These are phyloP conservation scores for Scortum barcoo DNA, from an alignment of 2,113 vertebrate genomes.

Conservation along the genomic window DNA sequence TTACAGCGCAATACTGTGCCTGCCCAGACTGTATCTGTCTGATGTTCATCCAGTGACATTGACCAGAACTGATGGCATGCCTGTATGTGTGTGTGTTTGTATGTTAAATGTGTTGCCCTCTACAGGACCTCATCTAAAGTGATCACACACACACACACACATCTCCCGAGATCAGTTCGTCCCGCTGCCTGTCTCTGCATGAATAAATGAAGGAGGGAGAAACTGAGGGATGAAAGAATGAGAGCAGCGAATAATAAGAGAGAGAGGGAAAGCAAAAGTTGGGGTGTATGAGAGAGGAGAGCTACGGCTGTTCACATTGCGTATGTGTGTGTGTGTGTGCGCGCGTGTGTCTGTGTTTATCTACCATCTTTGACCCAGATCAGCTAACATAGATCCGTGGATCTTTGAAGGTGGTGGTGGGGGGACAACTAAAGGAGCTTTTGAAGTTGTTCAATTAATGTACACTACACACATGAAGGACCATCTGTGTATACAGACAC, in stretches of 20 bases:
- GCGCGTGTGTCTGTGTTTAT: conserved; percentile 27
- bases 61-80: conserved; percentile 37
- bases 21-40: conserved; percentile 31
- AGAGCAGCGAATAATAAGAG: conserved; percentile 32
- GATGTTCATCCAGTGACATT: conserved; percentile 43
- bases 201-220: conserved; percentile 60
- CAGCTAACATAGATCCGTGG: conserved; percentile 60
- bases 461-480: conserved; percentile 75
- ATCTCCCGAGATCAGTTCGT: conserved; percentile 33
- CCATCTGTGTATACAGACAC: conserved; percentile 72
- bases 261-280: conserved; percentile 31
- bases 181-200: conserved; percentile 48
- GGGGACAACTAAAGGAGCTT: conserved; percentile 64
- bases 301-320: conserved; percentile 16
- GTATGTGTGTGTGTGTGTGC: conserved; percentile 21
- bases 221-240: conserved; percentile 59
- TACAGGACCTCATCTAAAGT: conserved; percentile 43
- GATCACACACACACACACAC: conserved; percentile 40
- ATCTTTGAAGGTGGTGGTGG: conserved; percentile 74
- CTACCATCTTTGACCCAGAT: conserved; percentile 78
- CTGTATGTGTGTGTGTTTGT: conserved; percentile 20
- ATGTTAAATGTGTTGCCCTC: conserved; percentile 51
- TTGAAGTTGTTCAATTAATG: conserved; percentile 82
- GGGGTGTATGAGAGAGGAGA: conserved; percentile 20
- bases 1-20: conserved; percentile 7